phyloP scores from a whole-genome alignment of 2,797 vertebrate genomes.

The Myripristis jacobus region DNA sequence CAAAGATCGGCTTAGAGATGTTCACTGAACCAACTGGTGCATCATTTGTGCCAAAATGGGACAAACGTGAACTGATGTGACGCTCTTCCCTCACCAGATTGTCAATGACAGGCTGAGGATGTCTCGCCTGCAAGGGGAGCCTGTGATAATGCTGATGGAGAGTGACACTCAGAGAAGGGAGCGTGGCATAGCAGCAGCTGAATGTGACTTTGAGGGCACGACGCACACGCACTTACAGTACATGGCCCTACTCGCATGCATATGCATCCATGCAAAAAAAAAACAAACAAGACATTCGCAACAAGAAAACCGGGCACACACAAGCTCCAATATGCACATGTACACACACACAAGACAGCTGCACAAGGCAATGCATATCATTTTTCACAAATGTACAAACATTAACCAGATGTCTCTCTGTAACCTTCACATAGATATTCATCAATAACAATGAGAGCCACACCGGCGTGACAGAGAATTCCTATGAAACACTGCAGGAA shows the following conservation, averaged over 20 bases:
- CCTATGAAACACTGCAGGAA: neutral
- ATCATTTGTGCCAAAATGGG: constrained; percentile 15
- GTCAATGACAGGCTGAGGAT: constrained; percentile 41
- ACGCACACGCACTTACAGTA: neutral
- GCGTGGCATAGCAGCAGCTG: constrained; percentile 9
- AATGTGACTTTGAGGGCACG: constrained; percentile 45
- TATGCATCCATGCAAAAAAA: neutral
- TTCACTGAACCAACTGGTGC: constrained; percentile 32
- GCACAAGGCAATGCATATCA: neutral
- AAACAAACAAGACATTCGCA: neutral
- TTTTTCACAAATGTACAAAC: constrained; percentile 15
- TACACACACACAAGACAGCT: constrained; percentile 31
- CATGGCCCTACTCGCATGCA: neutral
- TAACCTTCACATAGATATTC: constrained; percentile 21
- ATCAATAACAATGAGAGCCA: constrained; percentile 30
- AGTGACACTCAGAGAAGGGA: constrained; percentile 19
- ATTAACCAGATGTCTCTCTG: constrained; percentile 38
- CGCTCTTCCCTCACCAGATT: constrained; percentile 38
- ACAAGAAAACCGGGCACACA: neutral
- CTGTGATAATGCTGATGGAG: constrained; percentile 19
- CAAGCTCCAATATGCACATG: neutral
- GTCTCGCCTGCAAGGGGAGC: neutral
- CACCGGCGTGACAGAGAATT: constrained; percentile 18
- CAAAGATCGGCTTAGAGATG: constrained; percentile 11
- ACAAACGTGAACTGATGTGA: constrained; percentile 19